phyloP scores from a whole-genome alignment of 2,888 invertebrate species.

The Machimus atricapillus region DNA sequence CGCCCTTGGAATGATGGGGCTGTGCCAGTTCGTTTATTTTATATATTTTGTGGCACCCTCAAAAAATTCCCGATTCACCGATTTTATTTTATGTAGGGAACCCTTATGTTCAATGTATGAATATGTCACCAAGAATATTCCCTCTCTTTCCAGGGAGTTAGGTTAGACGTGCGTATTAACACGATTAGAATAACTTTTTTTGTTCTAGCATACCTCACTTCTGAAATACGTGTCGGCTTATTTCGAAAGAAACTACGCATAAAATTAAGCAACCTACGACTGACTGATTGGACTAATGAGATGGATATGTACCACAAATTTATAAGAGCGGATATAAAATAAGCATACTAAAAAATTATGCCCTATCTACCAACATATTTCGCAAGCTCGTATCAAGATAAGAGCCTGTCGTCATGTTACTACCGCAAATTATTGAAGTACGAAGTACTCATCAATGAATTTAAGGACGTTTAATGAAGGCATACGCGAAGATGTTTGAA shows the following conservation, averaged over 20 bases:
- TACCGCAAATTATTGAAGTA: neutral
- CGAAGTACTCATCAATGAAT: neutral
- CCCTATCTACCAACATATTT: neutral
- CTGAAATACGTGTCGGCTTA: neutral
- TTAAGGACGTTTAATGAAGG: neutral
- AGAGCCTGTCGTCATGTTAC: neutral
- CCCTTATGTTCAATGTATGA: neutral
- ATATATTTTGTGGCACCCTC: neutral
- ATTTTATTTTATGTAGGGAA: neutral
- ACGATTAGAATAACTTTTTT: neutral
- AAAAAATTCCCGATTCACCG: neutral
- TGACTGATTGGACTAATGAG: neutral
- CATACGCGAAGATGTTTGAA: neutral
- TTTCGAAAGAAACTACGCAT: neutral
- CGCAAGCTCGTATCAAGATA: too few species aligned
- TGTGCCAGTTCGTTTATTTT: neutral
- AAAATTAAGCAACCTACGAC: neutral
- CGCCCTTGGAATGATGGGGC: neutral
- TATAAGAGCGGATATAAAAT: neutral
- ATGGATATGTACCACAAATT: neutral
- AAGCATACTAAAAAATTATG: neutral
- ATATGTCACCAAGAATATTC: neutral
- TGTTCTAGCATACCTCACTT: neutral
- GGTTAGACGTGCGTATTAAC: conserved; percentile 16
- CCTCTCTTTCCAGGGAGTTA: neutral